Evolutionary conservation across 2,888 invertebrate species (phyloP).

Genomic region (Lasioglossum oenotherae): DNA sequence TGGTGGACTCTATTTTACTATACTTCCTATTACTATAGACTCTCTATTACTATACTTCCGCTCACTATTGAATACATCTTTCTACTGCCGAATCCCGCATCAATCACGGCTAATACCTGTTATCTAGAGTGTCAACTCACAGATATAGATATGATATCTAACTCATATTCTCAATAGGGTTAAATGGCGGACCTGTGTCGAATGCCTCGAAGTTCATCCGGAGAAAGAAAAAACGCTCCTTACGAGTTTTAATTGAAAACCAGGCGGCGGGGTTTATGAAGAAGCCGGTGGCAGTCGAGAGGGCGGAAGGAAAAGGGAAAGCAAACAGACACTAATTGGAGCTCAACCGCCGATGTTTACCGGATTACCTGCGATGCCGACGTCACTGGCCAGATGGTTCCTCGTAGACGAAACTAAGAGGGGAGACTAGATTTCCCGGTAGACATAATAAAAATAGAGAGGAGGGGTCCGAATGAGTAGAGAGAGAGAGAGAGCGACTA

Average conservation of each 20-base stretch:
- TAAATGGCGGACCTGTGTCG: slow-evolving; percentile 28
- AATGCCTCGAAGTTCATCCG: slow-evolving; percentile 9
- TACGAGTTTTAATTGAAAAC: slow-evolving; percentile 69
- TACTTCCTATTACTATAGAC: too few species aligned
- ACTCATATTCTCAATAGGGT: too few species aligned
- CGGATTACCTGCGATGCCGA: slow-evolving; percentile 65
- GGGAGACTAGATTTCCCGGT: slow-evolving; percentile 79
- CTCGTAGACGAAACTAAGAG: slow-evolving; percentile 53
- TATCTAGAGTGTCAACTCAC: too few species aligned
- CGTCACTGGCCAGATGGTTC: slow-evolving; percentile 74
- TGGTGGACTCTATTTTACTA: too few species aligned
- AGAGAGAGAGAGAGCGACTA: slow-evolving; percentile 25
- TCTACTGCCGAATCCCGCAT: too few species aligned
- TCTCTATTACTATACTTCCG: too few species aligned
- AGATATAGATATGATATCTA: too few species aligned
- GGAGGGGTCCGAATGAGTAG: slow-evolving; percentile 33
- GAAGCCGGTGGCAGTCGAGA: slow-evolving; percentile 48
- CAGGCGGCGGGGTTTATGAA: slow-evolving; percentile 35
- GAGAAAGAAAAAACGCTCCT: slow-evolving; percentile 28
- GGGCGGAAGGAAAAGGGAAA: slow-evolving; percentile 63
- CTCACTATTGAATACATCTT: too few species aligned
- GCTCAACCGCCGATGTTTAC: slow-evolving; percentile 74
- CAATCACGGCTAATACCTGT: too few species aligned
- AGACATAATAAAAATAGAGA: slow-evolving; percentile 79
- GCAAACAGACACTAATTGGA: slow-evolving; percentile 78